These are phyloP conservation scores for Torymus aiolomorphi DNA, from an alignment of 2,888 invertebrate genomes.

Conservation along the genomic window DNA sequence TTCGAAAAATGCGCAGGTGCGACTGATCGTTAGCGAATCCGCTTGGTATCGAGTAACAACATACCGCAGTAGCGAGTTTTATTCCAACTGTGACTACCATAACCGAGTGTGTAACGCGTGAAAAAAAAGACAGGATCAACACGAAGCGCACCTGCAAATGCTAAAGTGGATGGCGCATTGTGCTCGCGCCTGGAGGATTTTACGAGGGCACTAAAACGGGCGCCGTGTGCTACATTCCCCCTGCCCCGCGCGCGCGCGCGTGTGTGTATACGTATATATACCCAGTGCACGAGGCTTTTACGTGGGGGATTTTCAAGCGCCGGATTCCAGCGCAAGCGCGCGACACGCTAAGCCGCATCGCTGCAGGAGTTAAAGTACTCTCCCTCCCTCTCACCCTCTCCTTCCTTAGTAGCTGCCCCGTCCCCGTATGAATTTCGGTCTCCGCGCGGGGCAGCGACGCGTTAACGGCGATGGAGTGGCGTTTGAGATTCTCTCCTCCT, in stretches of 20 bases:
- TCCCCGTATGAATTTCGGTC: conserved; percentile 17
- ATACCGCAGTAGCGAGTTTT: too few species aligned
- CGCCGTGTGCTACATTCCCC: conserved; percentile 3
- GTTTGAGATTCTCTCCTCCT: too few species aligned
- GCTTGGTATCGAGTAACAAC: too few species aligned
- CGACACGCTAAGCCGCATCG: conserved; percentile 14
- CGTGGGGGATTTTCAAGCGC: conserved; percentile 14
- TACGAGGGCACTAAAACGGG: conserved; percentile 29
- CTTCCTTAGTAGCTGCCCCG: too few species aligned
- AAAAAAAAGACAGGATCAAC: not conserved
- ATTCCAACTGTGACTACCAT: too few species aligned
- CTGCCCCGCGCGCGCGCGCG: not conserved
- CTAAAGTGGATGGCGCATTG: conserved; percentile 19
- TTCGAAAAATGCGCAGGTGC: too few species aligned
- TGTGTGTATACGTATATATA: not conserved
- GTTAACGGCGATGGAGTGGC: conserved; percentile 16
- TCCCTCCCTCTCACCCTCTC: not conserved
- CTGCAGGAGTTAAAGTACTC: not conserved
- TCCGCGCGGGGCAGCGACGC: not conserved
- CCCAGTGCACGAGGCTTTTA: not conserved
- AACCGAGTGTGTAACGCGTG: too few species aligned
- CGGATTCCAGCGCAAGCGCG: not conserved
- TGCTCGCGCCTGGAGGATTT: conserved; percentile 1
- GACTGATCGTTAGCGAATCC: too few species aligned
- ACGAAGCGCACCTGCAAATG: not conserved